Percentiles rank a stretch among this genome's conserved stretches.
These are phyloP conservation scores for Leptopilina boulardi DNA, from an alignment of 1,140 invertebrate species.

Conservation along the genomic window DNA sequence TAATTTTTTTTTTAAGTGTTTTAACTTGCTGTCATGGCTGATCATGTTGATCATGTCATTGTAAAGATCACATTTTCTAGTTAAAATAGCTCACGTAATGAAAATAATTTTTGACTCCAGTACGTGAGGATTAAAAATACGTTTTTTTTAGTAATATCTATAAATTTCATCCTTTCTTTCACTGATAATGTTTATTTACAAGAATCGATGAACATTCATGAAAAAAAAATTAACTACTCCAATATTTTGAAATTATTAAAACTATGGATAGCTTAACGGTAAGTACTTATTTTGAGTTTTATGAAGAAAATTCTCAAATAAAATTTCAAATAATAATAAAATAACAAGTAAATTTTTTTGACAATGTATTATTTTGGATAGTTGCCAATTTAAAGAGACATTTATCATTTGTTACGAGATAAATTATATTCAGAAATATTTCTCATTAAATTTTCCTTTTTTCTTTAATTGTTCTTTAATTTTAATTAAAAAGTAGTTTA, in stretches of 20 bases:
- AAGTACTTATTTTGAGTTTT: slow-evolving; percentile 45
- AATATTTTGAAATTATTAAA: slow-evolving; percentile 22
- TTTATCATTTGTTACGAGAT: neutral
- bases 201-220: slow-evolving; percentile 1
- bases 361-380: neutral
- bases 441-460: too few species aligned
- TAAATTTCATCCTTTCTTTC: neutral
- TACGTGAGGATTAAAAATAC: neutral
- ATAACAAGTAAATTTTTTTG: neutral
- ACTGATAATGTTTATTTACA: neutral
- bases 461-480: neutral
- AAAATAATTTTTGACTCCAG: neutral
- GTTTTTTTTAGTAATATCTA: neutral
- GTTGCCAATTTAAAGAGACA: neutral
- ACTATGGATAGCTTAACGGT: slow-evolving; percentile 65
- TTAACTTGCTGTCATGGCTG: slow-evolving; percentile 2
- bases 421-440: too few species aligned
- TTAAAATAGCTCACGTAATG: neutral
- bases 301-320: neutral
- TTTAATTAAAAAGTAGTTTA: neutral
- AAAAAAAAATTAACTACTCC: neutral
- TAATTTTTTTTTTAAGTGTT: neutral
- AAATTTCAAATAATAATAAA: neutral
- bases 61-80: neutral
- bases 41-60: slow-evolving; percentile 3